Base-by-base conservation (phyloP, 2,888 invertebrate species). In the Morpho achilles region DNA sequence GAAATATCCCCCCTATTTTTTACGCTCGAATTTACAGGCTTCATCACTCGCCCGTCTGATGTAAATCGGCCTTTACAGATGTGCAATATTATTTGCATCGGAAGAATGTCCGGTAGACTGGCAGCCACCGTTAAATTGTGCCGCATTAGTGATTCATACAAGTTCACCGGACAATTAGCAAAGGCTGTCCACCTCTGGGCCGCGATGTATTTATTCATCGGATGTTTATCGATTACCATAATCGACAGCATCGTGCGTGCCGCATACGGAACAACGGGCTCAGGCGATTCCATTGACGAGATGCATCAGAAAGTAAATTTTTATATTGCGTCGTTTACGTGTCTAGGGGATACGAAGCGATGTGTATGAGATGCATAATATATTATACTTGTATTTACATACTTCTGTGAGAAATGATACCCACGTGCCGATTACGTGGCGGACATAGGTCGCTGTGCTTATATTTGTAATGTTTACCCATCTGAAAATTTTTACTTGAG, bases 161-260 rank as follows among this genome's bases (percentile, higher is more conserved):
- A 74, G 87, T 87, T 85, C 85, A 86, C 79, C 82, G 86, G 82
- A 86, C 88, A 89, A 90, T 89, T 90, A 90, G 89, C 84, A 86
- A 87, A 89, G 89, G 89, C 87, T 89, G 89, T 87, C 87, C 82
- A 90, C 89, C 89, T 88, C 85, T 86, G 80, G 79, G 81, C 77
- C 75, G 73, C 79, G 78, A 74, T 82, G 82, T 87, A 86, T 87
- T 82, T 87, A 90, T 90, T 90, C 88, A 89, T 88, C 89, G 87
- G 87, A 87, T 88, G 89, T 87, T 76, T 79, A 82, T 69, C 77
- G 89, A 90, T 90, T 89, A 89, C 87, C 89, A 89, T 89, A 89
- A 88, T 87, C 87, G 87, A 88, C 85, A 85, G 73, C 80, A 82
- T 78, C 78, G 83, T 78, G 78, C 85, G 88, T 80, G 80, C 79